Conservation (phyloP, 2,113 vertebrate species). For the Athene noctua region DNA sequence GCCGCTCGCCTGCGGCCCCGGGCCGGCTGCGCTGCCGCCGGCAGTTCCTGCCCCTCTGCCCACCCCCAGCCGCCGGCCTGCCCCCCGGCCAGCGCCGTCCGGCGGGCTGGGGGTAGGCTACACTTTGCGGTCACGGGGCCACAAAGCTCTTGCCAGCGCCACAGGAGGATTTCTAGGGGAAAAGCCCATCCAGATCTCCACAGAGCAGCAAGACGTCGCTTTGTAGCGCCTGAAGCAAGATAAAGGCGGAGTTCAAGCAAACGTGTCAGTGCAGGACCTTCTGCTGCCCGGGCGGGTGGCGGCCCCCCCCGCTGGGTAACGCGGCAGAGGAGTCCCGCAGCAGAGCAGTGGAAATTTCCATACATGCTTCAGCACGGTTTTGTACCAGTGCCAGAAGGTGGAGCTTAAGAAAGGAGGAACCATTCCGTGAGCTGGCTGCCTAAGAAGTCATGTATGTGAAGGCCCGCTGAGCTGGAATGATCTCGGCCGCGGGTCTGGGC, state of each 20-base stretch:
- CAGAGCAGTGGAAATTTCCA: constrained; percentile 56
- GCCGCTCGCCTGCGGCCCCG: rapidly evolving
- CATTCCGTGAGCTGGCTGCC: background rate
- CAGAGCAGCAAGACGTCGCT: rapidly evolving
- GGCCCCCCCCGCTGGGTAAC: too few relatives aligned
- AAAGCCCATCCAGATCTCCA: rapidly evolving
- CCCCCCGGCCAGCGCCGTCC: too few relatives aligned
- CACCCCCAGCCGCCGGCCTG: background rate
- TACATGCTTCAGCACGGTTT: rapidly evolving
- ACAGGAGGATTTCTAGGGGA: rapidly evolving
- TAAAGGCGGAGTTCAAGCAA: rapidly evolving
- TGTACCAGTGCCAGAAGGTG: background rate
- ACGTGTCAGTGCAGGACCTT: rapidly evolving
- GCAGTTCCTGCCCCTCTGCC: too few relatives aligned
- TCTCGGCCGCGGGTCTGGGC: rapidly evolving
- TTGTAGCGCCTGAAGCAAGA: rapidly evolving
- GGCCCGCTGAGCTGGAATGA: rapidly evolving
- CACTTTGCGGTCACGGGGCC: rapidly evolving
- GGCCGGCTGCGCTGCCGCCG: rapidly evolving
- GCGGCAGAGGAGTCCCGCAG: background rate
- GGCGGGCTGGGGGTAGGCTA: too few relatives aligned
- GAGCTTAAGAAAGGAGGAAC: background rate
- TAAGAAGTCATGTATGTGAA: rapidly evolving
- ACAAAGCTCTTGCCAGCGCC: too few relatives aligned
- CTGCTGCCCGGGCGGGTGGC: too few relatives aligned